Base-by-base conservation (phyloP, 2,888 invertebrate genomes). In the Hetaerina titia region DNA sequence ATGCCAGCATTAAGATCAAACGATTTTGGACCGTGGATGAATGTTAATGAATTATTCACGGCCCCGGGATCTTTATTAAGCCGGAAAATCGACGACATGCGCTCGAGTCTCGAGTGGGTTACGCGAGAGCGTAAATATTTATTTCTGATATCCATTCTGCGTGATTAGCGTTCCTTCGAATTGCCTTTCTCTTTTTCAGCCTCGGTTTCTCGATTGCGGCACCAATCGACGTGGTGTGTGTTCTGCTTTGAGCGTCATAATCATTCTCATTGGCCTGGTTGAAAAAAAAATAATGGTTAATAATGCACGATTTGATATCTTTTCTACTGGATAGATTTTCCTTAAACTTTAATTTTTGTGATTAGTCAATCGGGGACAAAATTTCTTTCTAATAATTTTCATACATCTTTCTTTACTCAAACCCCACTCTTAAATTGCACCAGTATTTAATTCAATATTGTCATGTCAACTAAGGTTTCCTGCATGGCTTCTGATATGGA, bases 11-110 rank as follows among this genome's bases (percentile, higher is more conserved):
- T 31, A 74, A 92, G 64, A 69, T 92, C 92, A 92, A 92, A 92
- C 81, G 92, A 92, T 57, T 22, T 45, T 45, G 22, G 31, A 45
- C 6, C 19, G 17, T 88, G 56, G n/a, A 57, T 89, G 89, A 45
- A 57, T 89, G 89, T 57, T 89, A 58, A 89, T 89, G 89, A 89
- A 89, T 89, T 89, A 89, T 89, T 56, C 58, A 89, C 57, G 56
- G 89, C 22, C 45, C 56, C 45, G 45, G 22, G 17, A n/a, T n/a
- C 45, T 57, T 89, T 57, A 17, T n/a, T 4, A 56, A 13, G 81
- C 31, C 81, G 25, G 81, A 81, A 81, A 31, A 81, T 81, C 31
- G 81, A 81, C 81, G 31, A 31, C 81, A 9, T 15, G 25, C 81
- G 9, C 81, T 81, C 13, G 81, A 9, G 81, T 81, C 81, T 69